Evolutionary conservation across 2,888 invertebrate genomes (phyloP).

Genomic region (Drosophila nr. medialis): DNA sequence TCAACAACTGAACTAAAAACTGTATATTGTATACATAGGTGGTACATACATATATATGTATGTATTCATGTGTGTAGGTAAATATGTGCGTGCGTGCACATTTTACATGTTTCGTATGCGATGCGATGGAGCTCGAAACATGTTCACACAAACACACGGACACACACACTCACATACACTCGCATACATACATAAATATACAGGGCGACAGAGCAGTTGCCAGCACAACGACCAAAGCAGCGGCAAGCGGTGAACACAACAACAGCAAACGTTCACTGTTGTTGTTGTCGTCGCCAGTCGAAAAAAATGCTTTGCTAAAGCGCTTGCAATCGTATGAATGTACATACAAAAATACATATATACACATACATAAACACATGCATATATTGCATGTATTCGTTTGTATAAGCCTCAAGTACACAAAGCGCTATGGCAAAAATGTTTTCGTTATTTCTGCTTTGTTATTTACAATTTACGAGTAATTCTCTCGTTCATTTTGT

Average conservation of each 20-base stretch:
- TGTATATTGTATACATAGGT: constrained; percentile 15
- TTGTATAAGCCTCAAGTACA: constrained; percentile 42
- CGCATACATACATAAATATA: constrained; percentile 26
- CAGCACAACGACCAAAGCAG: constrained; percentile 46
- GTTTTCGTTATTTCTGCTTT: constrained; percentile 55
- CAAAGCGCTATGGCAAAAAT: constrained; percentile 43
- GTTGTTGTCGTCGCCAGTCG: constrained; percentile 31
- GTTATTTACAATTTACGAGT: constrained; percentile 77
- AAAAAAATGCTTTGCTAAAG: constrained; percentile 40
- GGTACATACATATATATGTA: not conserved
- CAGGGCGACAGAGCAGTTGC: constrained; percentile 36
- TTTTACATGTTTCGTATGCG: constrained; percentile 56
- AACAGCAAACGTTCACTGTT: constrained; percentile 45
- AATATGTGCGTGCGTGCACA: constrained; percentile 38
- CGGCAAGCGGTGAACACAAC: constrained; percentile 32
- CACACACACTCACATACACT: not conserved
- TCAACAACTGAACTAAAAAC: constrained; percentile 21
- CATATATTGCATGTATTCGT: constrained; percentile 21
- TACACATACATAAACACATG: not conserved
- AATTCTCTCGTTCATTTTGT: constrained; percentile 72
- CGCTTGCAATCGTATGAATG: constrained; percentile 39
- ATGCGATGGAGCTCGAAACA: constrained; percentile 66
- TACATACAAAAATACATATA: constrained; percentile 10
- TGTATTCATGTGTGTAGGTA: constrained; percentile 10
- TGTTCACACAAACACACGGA: constrained; percentile 44